Evolutionary conservation across 23 tunicate genomes (phyloP).

Genomic region (Trididemnum miniatum): DNA sequence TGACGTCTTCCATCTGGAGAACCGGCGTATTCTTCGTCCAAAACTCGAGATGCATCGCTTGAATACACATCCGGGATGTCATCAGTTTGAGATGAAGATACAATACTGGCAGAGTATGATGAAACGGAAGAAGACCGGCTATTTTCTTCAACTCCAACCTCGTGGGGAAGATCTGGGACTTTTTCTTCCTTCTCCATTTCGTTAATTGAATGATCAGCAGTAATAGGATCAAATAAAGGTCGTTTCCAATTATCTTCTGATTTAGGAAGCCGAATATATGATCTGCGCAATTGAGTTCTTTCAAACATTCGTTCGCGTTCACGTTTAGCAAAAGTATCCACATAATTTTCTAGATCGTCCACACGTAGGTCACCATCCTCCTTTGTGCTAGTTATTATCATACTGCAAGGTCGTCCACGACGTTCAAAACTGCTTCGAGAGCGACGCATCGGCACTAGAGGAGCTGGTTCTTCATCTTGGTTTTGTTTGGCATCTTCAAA

Average conservation of each 20-base stretch:
- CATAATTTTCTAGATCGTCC: conserved; percentile 42
- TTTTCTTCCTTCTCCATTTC: background rate
- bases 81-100: background rate
- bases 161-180: background rate
- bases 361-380: background rate
- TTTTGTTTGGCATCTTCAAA: background rate
- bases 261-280: conserved; percentile 35
- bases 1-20: conserved; percentile 24
- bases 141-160: too few species aligned
- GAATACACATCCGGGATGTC: conserved; percentile 27
- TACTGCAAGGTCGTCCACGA: conserved; percentile 34
- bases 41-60: conserved; percentile 19
- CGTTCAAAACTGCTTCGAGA: background rate
- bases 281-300: conserved; percentile 54
- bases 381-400: conserved; percentile 1
- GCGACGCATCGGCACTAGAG: background rate
- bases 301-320: conserved; percentile 51
- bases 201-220: background rate
- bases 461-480: background rate
- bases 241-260: background rate
- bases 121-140: conserved; percentile 39
- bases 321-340: conserved; percentile 33
- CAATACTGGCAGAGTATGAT: conserved; percentile 13
- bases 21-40: conserved; percentile 14
- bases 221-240: background rate